Evolutionary conservation across 2,113 vertebrate genomes (phyloP), one percentile per base, ranked within the genome.

Genomic region (Elephas maximus): DNA sequence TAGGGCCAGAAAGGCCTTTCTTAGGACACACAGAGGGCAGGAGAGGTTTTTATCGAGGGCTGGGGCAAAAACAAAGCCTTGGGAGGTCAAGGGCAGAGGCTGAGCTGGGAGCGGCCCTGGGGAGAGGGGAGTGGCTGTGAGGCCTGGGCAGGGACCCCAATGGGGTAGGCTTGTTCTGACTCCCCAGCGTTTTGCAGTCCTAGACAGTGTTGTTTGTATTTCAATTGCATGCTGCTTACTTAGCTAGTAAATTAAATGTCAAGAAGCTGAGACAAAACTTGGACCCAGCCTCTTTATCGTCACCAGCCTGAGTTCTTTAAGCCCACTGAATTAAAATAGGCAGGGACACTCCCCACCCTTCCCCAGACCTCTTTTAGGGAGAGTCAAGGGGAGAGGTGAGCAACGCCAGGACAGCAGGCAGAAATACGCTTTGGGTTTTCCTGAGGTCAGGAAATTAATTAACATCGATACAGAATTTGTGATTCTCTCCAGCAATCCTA

Each of bases 161-260:
- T 0, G 8, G 37, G 15, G 18, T 77, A 53, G 60, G n/a, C 30
- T 65, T 83, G 74, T 91, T 63, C 74, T 93, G 77, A 26, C 18
- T 91, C 79, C 15, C 37, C 33, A 67, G 60, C 48, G 76, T 89
- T 93, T 28, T 63, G 79, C 23, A 85, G 41, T 57, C 33, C 60
- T 88, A 60, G 67, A 78, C 53, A 62, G 21, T 73, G 33, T 88
- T 95, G 30, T 91, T 79, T 85, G 71, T 60, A 82, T 57, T 86
- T 93, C 76, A 71, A 89, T 90, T 79, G 62, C 80, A 82, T 41
- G n/a, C 17, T n/a, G 74, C 51, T 93, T 74, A 87, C 86, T 90
- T 91, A 96, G 77, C 33, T 95, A 91, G 83, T 12, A 84, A 93
- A 85, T 96, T 44, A 93, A 93, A 84, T 63, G 91, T 57, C 37